Evolutionary conservation across 2,797 vertebrate genomes (phyloP), one percentile per base, ranked within the genome.

Genomic region (Muscicapa comitata): DNA sequence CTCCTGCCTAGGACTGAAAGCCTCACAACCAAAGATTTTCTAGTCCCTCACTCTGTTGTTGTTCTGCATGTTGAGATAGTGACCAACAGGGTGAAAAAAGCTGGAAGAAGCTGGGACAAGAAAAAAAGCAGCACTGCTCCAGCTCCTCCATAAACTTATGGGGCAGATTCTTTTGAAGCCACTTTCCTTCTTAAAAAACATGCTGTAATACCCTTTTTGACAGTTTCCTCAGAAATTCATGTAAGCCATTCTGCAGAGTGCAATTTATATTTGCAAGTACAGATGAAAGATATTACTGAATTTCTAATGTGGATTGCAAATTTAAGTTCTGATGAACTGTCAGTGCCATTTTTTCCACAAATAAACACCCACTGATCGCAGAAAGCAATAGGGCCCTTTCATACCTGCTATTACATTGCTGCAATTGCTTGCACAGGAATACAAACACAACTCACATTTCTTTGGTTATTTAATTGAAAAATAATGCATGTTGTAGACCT

Each of bases 321-420:
- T 89, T 37, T 78, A 62, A n/a, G 43, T 86, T 91, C 70, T 75
- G 40, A 84, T 89, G 47, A 91, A 65, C 53, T 86, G 8, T 68
- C 87, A 89, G 74, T 53, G 67, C 48, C 81, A 72, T 75, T 96
- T 93, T 24, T 94, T 92, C 59, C 79, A 70, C 85, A 95, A 92
- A 92, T 53, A 87, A 94, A 77, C 68, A 57, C 50, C 31, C 57
- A 83, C 33, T 45, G 43, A 85, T 17, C 1, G 16, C 75, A 94
- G 57, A 59, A 86, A 89, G 75, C 75, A 80, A 42, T 7, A 42
- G 31, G 6, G 58, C 43, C 81, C 50, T 75, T 86, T 68, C 76
- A 42, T 53, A 93, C 47, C n/a, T 45, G 45, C 21, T 45, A 45
- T 45, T 45, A 23, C 45, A 45, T 45, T 13, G 45, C 45, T 45